phyloP scores from a whole-genome alignment of 2,113 vertebrate genomes.

The Hemicordylus capensis region DNA sequence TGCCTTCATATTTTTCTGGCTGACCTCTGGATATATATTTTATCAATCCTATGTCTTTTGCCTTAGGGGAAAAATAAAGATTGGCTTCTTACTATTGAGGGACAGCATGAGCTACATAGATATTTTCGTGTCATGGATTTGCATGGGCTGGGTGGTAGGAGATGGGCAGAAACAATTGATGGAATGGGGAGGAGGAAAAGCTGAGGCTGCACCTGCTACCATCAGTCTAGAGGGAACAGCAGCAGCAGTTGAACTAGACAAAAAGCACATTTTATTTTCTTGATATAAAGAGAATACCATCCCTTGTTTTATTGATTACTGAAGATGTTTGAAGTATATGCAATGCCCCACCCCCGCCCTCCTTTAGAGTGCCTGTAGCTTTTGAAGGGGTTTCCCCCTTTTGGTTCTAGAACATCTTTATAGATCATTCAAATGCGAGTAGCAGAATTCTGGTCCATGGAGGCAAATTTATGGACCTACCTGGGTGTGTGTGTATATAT shows the following conservation, averaged over 20 bases:
- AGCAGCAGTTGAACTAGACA: conserved; percentile 45
- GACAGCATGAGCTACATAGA: not conserved
- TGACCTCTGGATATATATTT: conserved; percentile 50
- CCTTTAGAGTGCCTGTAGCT: not conserved
- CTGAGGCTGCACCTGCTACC: conserved; percentile 69
- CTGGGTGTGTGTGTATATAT: not conserved
- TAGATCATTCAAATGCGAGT: not conserved
- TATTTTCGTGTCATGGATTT: conserved; percentile 19
- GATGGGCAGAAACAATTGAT: conserved; percentile 64
- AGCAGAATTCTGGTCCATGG: not conserved
- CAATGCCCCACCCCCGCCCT: rapidly evolving
- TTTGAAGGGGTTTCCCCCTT: not conserved
- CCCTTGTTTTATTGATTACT: not conserved
- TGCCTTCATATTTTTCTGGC: conserved; percentile 60
- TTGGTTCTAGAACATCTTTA: not conserved
- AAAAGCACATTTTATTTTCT: conserved; percentile 48
- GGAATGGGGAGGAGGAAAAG: conserved; percentile 27
- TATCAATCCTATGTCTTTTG: conserved; percentile 19
- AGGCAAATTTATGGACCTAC: not conserved
- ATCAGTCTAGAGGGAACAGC: conserved; percentile 62
- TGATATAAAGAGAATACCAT: conserved; percentile 6
- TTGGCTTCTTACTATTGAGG: conserved; percentile 33
- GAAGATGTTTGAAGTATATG: not conserved
- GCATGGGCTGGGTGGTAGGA: conserved; percentile 36
- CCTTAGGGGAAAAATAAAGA: conserved; percentile 16